A percentile compares a stretch with the other conserved stretches of the same genome.
Conservation (phyloP, 2,113 vertebrate species). For the Lanius collurio region DNA sequence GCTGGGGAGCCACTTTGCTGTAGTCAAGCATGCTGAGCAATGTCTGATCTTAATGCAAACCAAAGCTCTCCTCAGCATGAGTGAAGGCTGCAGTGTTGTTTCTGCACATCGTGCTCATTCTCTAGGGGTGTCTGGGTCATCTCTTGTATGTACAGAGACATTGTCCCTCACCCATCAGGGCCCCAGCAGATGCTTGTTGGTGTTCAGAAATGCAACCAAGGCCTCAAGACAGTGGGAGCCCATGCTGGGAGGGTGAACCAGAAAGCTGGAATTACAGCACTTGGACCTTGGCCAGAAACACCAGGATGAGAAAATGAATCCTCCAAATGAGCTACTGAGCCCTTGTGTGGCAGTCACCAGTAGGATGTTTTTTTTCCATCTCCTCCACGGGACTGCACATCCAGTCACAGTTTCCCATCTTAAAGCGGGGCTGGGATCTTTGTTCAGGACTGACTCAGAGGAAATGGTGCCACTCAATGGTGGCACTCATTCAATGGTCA, state of each 20-base stretch:
- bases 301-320: background rate
- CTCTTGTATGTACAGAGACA: background rate
- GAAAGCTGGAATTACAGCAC: background rate
- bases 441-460: conserved; percentile 51
- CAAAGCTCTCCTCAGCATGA: background rate
- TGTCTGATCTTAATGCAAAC: background rate
- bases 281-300: conserved; percentile 1
- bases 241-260: background rate
- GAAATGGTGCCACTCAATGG: conserved; percentile 18
- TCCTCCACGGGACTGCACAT: background rate
- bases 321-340: background rate
- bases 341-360: background rate
- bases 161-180: background rate
- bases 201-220: background rate
- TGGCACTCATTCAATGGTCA: background rate
- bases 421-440: background rate
- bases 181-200: background rate
- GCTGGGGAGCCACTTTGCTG: background rate
- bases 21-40: background rate
- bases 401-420: background rate
- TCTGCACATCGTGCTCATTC: background rate
- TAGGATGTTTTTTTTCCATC: conserved; percentile 54
- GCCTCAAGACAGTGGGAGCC: background rate
- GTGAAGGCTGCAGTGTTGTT: background rate
- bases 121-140: background rate